Evolutionary conservation across 2,888 invertebrate species (phyloP), one percentile per base, ranked within the genome.

Genomic region (Ryuthela nishihirai): DNA sequence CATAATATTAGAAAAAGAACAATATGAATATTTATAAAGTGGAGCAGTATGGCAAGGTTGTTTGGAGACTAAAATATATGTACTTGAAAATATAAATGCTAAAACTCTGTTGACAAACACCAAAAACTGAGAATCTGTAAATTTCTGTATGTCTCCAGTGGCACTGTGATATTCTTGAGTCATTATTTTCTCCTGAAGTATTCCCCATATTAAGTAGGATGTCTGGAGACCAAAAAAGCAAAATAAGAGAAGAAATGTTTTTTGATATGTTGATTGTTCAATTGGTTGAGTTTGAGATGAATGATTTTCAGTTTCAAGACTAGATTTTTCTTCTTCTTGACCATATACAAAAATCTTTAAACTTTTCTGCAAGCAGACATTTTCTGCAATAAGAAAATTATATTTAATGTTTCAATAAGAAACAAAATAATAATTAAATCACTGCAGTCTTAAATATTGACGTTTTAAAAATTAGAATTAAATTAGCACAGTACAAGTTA

Each of bases 161-260:
- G 32, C 32, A 36, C 52, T 49, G n/a, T 45, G 38, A 36, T 67
- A 68, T 18, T 65, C 55, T 35, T 62, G 84, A 0, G 98, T 98
- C 92, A 99, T 98, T 54, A 99, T 91, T 78, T 95, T 91, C 77
- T 99, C 99, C 76, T 99, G 98, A 61, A 99, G 78, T 61, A 97
- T 81, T 5, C 98, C 98, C 97, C 97, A 98, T 54, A 91, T 87
- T 23, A 97, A 79, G 72, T 95, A 97, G 34, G 93, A 87, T 4
- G 83, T 79, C 82, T 94, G 92, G 9, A 98, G 80, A 0, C 97
- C 95, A 9, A 82, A 75, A 73, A 92, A 90, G 74, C 94, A 97
- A 74, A 88, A 84, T 1, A 81, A 44, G 3, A 91, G 75, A 39
- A 84, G 72, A 23, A 82, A 66, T 1, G 80, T 78, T 70, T 84